Conservation (phyloP, 2,888 invertebrate genomes). For the Ennomos quercinarius region DNA sequence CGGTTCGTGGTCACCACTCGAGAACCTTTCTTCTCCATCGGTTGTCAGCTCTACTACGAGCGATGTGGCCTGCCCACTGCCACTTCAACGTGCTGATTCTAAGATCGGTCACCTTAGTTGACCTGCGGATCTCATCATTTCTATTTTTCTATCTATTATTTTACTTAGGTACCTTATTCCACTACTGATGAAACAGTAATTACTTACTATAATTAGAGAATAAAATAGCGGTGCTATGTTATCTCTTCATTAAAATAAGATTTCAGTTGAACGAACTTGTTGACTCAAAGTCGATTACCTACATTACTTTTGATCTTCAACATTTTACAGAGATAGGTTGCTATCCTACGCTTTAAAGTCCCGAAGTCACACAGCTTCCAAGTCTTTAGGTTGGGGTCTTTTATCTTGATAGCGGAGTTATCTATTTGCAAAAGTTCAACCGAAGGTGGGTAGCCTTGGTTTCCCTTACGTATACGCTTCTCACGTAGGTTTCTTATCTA, state of each 20-base stretch:
- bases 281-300: conserved; percentile 31
- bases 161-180: too few relatives aligned
- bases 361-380: conserved; percentile 40
- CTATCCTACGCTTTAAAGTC: conserved; percentile 35
- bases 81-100: too few relatives aligned
- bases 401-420: conserved; percentile 41
- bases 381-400: conserved; percentile 41
- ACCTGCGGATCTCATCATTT: too few relatives aligned
- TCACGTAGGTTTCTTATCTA: conserved; percentile 13
- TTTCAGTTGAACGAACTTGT: conserved; percentile 22
- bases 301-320: conserved; percentile 30
- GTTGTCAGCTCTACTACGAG: too few relatives aligned
- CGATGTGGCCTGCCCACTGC: too few relatives aligned
- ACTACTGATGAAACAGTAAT: too few relatives aligned
- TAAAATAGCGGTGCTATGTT: too few relatives aligned
- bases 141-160: too few relatives aligned
- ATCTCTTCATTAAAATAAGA: background rate
- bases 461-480: conserved; percentile 29
- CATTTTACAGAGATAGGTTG: conserved; percentile 36
- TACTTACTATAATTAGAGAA: too few relatives aligned
- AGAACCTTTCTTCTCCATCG: too few relatives aligned
- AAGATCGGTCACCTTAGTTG: too few relatives aligned
- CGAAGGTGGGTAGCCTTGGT: conserved; percentile 31
- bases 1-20: too few relatives aligned
- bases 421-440: conserved; percentile 39